phyloP scores from a whole-genome alignment of 37 sponge, comb jelly and placozoan genomes.

The Beroe ovata region DNA sequence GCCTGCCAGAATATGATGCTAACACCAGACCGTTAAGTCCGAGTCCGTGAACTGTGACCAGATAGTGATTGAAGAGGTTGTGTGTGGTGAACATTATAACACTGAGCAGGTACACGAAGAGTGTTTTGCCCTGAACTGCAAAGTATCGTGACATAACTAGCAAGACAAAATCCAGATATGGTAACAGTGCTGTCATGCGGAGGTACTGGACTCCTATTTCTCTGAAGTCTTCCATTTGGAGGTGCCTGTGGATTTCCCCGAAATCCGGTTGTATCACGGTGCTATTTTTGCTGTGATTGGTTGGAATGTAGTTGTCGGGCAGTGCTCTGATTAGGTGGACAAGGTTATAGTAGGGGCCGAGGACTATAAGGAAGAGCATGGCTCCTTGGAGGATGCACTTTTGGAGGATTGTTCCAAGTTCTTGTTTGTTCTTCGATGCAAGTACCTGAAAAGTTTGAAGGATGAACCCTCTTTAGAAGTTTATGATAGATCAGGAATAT shows the following conservation, averaged over 20 bases:
- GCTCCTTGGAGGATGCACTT: slow-evolving; percentile 34
- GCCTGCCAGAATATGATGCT: background rate
- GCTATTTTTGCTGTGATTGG: no score
- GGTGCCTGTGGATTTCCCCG: background rate
- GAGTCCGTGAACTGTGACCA: background rate
- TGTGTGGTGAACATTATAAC: background rate
- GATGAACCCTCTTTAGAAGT: no score
- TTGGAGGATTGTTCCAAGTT: slow-evolving; percentile 11
- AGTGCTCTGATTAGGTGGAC: background rate
- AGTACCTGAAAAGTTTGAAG: background rate
- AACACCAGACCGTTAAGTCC: background rate
- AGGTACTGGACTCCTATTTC: background rate
- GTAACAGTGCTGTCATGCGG: background rate
- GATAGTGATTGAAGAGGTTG: background rate
- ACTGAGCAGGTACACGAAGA: background rate
- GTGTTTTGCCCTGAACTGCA: background rate
- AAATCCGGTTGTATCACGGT: background rate
- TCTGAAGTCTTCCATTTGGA: background rate
- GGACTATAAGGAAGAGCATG: background rate
- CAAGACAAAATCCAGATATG: background rate
- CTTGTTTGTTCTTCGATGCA: background rate
- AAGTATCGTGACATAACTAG: background rate
- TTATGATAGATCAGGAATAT: no score
- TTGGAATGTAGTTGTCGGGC: background rate
- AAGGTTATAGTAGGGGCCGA: slow-evolving; percentile 5